These are phyloP conservation scores for Alauda arvensis DNA, from an alignment of 2,797 vertebrate genomes.

Conservation along the genomic window DNA sequence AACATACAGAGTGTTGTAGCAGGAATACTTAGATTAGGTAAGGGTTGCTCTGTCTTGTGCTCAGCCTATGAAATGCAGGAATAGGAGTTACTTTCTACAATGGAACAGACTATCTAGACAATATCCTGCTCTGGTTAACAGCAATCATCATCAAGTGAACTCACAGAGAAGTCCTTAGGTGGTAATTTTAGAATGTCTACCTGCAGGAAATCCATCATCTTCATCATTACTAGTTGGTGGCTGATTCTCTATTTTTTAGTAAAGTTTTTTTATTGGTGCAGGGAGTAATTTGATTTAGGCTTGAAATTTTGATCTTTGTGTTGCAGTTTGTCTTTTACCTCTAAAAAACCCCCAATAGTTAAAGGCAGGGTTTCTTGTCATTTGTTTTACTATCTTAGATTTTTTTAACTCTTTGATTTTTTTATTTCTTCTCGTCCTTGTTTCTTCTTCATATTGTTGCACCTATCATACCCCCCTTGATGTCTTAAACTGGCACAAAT, in stretches of 20 bases:
- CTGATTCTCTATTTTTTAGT: neutral
- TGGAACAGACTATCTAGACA: neutral
- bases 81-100: neutral
- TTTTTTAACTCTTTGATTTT: neutral
- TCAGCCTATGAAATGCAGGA: neutral
- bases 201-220: neutral
- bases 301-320: neutral
- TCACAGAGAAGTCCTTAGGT: neutral
- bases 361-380: neutral
- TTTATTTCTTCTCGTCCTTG: neutral
- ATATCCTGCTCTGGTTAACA: neutral
- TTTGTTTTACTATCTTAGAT: neutral
- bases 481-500: neutral
- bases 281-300: neutral
- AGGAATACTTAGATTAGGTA: neutral
- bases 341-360: neutral
- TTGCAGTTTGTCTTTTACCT: neutral
- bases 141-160: neutral
- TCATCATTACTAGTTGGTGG: neutral
- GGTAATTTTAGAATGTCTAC: neutral
- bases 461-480: neutral
- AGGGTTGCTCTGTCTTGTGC: neutral
- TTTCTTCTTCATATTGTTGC: neutral
- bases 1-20: neutral
- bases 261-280: neutral